Evolutionary conservation across 2,113 vertebrate genomes (phyloP).

Genomic region (Hyaena hyaena): DNA sequence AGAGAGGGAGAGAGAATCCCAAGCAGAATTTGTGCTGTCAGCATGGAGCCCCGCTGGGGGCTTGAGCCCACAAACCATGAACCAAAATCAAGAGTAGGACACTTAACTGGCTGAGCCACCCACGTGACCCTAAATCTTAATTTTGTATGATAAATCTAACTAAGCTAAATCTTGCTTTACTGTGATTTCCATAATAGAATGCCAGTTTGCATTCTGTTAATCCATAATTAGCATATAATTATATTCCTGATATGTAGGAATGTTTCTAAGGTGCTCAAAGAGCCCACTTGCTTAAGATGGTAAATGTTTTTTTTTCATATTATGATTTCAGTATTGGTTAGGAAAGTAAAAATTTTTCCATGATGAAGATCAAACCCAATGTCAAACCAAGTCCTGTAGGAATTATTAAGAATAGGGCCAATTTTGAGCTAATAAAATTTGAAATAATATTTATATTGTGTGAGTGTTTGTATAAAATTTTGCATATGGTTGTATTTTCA

Average conservation of each 20-base stretch:
- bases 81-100: no score
- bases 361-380: background rate
- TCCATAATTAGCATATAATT: slow-evolving; percentile 33
- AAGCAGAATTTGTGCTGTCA: no score
- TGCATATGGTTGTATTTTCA: background rate
- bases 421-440: slow-evolving; percentile 19
- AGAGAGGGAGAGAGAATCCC: no score
- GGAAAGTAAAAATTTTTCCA: slow-evolving; percentile 26
- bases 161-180: slow-evolving; percentile 25
- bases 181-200: slow-evolving; percentile 7
- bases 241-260: background rate
- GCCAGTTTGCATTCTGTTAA: background rate
- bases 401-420: background rate
- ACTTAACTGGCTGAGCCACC: no score
- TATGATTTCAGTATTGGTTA: slow-evolving; percentile 3
- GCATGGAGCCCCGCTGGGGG: no score
- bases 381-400: background rate
- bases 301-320: slow-evolving; percentile 12
- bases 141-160: slow-evolving; percentile 42
- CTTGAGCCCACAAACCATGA: no score
- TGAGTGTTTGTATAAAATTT: background rate
- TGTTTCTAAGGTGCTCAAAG: slow-evolving; percentile 40
- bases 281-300: slow-evolving; percentile 20
- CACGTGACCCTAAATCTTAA: background rate
- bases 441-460: slow-evolving; percentile 18